A percentile compares a stretch with the other conserved stretches of the same genome.
Evolutionary conservation across 1,140 invertebrate genomes (phyloP).

Genomic region (Bradysia coprophila): DNA sequence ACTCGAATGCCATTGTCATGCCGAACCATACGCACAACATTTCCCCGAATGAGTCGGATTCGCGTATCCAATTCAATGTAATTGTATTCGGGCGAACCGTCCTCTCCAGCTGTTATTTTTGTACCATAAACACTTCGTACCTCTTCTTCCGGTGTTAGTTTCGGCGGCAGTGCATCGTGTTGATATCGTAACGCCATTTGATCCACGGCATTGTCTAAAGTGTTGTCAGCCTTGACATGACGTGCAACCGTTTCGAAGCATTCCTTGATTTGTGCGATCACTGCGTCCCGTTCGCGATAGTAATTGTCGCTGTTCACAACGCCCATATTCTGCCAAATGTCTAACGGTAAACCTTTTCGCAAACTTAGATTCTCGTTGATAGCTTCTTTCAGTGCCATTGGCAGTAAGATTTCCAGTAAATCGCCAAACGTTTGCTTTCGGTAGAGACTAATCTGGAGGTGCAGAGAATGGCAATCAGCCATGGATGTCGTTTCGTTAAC

Average conservation of each 20-base stretch:
- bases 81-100: slow-evolving; percentile 37
- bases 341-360: slow-evolving; percentile 59
- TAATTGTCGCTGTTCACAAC: slow-evolving; percentile 33
- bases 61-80: slow-evolving; percentile 46
- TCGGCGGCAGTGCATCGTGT: slow-evolving; percentile 71
- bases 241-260: slow-evolving; percentile 42
- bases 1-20: slow-evolving; percentile 43
- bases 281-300: slow-evolving; percentile 27
- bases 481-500: slow-evolving; percentile 80
- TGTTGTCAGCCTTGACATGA: slow-evolving; percentile 53
- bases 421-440: slow-evolving; percentile 83
- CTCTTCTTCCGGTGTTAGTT: slow-evolving; percentile 42
- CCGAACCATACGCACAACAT: slow-evolving; percentile 49
- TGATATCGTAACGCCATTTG: slow-evolving; percentile 66
- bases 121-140: slow-evolving; percentile 45
- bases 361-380: slow-evolving; percentile 49
- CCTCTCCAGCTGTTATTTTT: slow-evolving; percentile 42
- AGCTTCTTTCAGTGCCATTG: slow-evolving; percentile 52
- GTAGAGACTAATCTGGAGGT: slow-evolving; percentile 82
- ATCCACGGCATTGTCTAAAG: too few relatives aligned
- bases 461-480: slow-evolving; percentile 64
- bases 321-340: slow-evolving; percentile 59
- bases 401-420: slow-evolving; percentile 66
- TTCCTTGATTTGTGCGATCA: slow-evolving; percentile 35
- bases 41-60: slow-evolving; percentile 48